These are phyloP conservation scores for Serrognathus titanus DNA, from an alignment of 2,888 invertebrate genomes.

Conservation along the genomic window DNA sequence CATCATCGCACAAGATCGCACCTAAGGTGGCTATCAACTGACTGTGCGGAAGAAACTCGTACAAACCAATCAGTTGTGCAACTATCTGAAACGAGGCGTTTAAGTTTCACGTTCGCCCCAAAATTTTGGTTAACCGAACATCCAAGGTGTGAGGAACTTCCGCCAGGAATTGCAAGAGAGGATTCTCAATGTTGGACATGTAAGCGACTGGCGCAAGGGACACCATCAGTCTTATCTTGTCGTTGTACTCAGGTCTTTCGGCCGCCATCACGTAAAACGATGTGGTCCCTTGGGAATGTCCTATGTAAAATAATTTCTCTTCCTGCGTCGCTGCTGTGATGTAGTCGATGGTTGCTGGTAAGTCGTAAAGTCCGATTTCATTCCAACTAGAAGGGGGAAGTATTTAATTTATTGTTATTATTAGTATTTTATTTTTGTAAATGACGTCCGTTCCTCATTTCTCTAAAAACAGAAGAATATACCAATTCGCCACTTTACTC, in stretches of 20 bases:
- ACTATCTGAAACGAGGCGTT: background rate
- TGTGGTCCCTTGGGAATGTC: constrained; percentile 67
- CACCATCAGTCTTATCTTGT: constrained; percentile 49
- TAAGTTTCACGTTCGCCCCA: background rate
- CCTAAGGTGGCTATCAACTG: background rate
- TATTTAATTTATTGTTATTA: too few species aligned
- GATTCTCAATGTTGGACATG: constrained; percentile 39
- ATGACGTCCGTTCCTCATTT: too few species aligned
- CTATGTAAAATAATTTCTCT: constrained; percentile 62
- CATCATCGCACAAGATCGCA: constrained; percentile 4
- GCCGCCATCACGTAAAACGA: constrained; percentile 60
- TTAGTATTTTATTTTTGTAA: too few species aligned
- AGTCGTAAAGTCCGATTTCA: constrained; percentile 71
- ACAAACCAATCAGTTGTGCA: background rate
- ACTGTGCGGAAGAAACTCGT: background rate
- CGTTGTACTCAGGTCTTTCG: constrained; percentile 57
- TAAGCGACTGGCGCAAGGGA: constrained; percentile 62
- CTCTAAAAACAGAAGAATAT: too few species aligned
- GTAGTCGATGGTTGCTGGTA: constrained; percentile 73
- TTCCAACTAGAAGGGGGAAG: too few species aligned
- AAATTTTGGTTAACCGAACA: background rate
- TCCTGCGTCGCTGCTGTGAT: constrained; percentile 55
- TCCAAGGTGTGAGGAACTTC: background rate
- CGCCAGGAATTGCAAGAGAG: background rate
- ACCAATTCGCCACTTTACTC: too few species aligned